Conservation (phyloP, 92 coral and sea anemone species). For the Pocillopora meandrina region DNA sequence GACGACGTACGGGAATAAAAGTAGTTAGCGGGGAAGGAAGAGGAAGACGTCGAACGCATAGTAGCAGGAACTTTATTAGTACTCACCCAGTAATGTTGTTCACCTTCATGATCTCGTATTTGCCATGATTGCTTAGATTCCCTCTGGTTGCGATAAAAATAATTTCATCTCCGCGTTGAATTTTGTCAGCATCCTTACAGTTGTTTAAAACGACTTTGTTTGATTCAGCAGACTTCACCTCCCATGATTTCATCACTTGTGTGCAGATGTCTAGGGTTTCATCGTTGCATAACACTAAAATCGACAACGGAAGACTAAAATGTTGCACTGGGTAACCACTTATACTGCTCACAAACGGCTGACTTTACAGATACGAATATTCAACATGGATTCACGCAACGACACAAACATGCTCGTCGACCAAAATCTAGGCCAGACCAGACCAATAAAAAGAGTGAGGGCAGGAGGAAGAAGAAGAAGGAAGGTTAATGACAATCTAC, state of each 20-base stretch:
- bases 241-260: conserved; percentile 34
- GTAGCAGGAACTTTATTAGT: not conserved
- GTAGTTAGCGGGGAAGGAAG: not conserved
- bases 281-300: conserved; percentile 15
- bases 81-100: conserved; percentile 29
- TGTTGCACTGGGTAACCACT: no score
- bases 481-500: not conserved
- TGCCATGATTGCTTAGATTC: conserved; percentile 41
- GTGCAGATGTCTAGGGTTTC: conserved; percentile 30
- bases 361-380: no score
- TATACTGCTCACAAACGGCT: no score
- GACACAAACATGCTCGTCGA: no score
- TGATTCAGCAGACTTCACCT: not conserved
- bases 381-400: no score
- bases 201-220: not conserved
- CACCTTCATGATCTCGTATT: conserved; percentile 56
- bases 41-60: not conserved
- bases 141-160: conserved; percentile 49
- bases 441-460: no score
- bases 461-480: not conserved
- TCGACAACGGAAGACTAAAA: not conserved
- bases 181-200: conserved; percentile 25
- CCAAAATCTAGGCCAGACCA: no score
- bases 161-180: conserved; percentile 24
- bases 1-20: not conserved